A percentile compares a stretch with the other conserved stretches of the same genome.
Conservation (phyloP, 2,888 invertebrate genomes). For the Andrena chrysosceles region DNA sequence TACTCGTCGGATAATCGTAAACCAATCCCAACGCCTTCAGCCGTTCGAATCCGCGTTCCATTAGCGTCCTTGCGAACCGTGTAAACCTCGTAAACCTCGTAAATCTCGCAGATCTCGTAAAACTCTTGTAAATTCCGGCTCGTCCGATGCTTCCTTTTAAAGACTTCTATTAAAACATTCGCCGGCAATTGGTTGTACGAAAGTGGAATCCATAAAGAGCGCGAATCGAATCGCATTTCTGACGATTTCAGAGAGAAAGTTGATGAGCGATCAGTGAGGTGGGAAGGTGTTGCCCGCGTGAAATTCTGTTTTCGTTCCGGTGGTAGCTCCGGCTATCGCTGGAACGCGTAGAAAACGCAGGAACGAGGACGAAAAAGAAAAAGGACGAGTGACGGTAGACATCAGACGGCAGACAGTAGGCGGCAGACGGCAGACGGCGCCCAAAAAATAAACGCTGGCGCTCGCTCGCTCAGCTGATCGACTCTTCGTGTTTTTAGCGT, state of each 20-base stretch:
- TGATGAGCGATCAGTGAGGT: constrained; percentile 16
- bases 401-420: constrained; percentile 6
- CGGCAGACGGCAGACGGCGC: constrained; percentile 7
- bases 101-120: background rate
- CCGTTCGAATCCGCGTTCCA: background rate
- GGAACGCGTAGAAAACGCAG: constrained; percentile 13
- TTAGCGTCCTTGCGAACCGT: background rate
- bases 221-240: constrained; percentile 4
- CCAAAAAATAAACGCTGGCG: constrained; percentile 36
- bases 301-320: constrained; percentile 16
- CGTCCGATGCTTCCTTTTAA: background rate
- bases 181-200: background rate
- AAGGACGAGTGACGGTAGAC: background rate
- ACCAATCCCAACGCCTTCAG: constrained; percentile 34
- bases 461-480: constrained; percentile 68
- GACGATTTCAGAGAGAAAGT: constrained; percentile 5
- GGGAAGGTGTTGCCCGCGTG: constrained; percentile 21
- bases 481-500: constrained; percentile 35
- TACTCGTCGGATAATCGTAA: constrained; percentile 56
- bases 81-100: background rate
- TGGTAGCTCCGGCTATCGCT: background rate
- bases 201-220: too few species aligned
- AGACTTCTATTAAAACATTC: background rate
- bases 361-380: background rate
- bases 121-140: background rate